These are phyloP conservation scores for Euwallacea fornicatus DNA, from an alignment of 1,140 invertebrate species.

Conservation along the genomic window DNA sequence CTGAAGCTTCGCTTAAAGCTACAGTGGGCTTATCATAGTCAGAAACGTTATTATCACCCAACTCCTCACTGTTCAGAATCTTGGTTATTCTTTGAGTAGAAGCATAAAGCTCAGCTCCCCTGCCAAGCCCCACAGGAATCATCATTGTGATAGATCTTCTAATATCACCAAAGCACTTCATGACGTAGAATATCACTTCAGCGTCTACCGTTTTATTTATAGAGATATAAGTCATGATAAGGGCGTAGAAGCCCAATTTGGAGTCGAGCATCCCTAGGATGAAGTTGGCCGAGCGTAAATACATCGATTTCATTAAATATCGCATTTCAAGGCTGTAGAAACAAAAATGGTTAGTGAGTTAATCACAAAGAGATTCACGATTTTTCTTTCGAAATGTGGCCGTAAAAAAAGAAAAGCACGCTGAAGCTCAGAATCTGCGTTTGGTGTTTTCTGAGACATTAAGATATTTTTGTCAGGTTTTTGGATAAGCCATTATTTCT, in stretches of 20 bases:
- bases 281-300: conserved; percentile 37
- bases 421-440: too few relatives aligned
- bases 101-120: conserved; percentile 56
- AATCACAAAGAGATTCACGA: too few relatives aligned
- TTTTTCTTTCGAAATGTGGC: too few relatives aligned
- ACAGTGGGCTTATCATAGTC: conserved; percentile 32
- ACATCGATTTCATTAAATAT: conserved; percentile 38
- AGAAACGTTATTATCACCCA: conserved; percentile 16
- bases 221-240: conserved; percentile 73
- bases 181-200: conserved; percentile 74
- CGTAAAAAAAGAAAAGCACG: too few relatives aligned
- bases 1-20: conserved; percentile 40
- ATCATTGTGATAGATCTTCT: conserved; percentile 72
- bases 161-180: conserved; percentile 73
- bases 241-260: conserved; percentile 54
- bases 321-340: conserved; percentile 41
- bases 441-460: too few relatives aligned
- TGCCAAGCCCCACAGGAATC: conserved; percentile 71
- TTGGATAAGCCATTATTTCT: too few relatives aligned
- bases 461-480: too few relatives aligned
- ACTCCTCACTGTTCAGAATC: conserved; percentile 40
- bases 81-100: conserved; percentile 41
- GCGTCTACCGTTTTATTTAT: conserved; percentile 68
- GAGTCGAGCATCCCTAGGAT: conserved; percentile 59
- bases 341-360: too few relatives aligned